Conservation (phyloP, 2,888 invertebrate genomes). For the Cerceris ruficornis region DNA sequence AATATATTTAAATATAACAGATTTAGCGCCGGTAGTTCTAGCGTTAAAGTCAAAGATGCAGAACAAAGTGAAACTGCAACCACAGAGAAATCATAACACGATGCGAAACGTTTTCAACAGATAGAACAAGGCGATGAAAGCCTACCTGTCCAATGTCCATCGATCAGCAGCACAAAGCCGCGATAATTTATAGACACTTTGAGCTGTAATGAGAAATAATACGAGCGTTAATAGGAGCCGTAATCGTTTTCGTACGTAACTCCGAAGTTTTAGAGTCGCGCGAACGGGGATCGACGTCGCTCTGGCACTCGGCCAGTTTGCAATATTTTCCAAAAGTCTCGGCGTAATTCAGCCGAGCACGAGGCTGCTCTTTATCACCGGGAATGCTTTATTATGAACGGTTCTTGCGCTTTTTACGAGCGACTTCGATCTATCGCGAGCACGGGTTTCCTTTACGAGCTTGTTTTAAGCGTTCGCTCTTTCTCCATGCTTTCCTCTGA, state of each 20-base stretch:
- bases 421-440: constrained; percentile 13
- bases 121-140: no score
- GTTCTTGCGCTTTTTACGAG: constrained; percentile 40
- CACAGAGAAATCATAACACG: no score
- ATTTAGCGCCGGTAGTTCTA: no score
- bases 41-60: no score
- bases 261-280: constrained; percentile 47
- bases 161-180: no score
- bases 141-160: no score
- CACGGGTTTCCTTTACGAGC: constrained; percentile 38
- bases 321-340: constrained; percentile 75
- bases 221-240: neutral
- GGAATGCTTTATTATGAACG: constrained; percentile 48
- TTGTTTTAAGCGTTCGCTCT: constrained; percentile 30
- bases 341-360: constrained; percentile 61
- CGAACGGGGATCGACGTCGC: constrained; percentile 58
- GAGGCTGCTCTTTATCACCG: constrained; percentile 54
- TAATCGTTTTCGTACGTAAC: constrained; percentile 44
- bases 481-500: no score
- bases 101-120: no score
- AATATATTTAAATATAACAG: no score
- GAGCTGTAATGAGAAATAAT: constrained; percentile 22
- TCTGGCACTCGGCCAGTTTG: constrained; percentile 70
- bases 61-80: no score
- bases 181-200: neutral